phyloP scores from a whole-genome alignment of 1,140 invertebrate species.

The Triops cancriformis region DNA sequence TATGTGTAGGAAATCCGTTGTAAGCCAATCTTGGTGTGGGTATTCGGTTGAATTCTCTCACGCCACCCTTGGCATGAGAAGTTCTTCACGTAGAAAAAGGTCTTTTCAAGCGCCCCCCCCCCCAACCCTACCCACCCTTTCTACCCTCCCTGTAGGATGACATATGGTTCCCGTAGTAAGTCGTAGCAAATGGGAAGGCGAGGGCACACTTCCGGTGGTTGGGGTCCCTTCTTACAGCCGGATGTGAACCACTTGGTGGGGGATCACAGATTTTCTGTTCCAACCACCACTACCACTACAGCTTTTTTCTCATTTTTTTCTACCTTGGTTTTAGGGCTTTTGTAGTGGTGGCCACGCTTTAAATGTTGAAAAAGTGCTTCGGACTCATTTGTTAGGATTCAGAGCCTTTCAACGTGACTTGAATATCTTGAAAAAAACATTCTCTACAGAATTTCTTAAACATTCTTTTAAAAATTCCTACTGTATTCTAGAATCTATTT shows the following conservation, averaged over 20 bases:
- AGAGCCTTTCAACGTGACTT: too few relatives aligned
- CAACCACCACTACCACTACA: too few relatives aligned
- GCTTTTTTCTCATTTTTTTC: too few relatives aligned
- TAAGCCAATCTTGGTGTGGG: too few relatives aligned
- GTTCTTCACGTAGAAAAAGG: background rate
- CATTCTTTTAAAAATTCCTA: too few relatives aligned
- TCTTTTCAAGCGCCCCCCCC: background rate
- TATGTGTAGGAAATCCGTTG: too few relatives aligned
- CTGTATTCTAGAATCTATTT: too few relatives aligned
- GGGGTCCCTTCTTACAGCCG: background rate
- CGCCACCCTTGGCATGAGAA: background rate
- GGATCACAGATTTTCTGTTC: background rate
- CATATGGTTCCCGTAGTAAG: constrained; percentile 10
- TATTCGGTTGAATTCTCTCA: background rate
- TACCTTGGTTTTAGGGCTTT: too few relatives aligned
- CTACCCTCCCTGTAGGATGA: background rate
- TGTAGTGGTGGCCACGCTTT: background rate
- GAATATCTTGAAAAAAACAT: too few relatives aligned
- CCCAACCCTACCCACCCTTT: background rate
- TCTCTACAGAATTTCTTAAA: too few relatives aligned
- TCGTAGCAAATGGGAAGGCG: background rate
- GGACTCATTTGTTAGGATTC: background rate
- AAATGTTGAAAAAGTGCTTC: background rate
- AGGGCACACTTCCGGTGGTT: constrained; percentile 8
- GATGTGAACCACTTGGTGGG: constrained; percentile 3